phyloP scores from a whole-genome alignment of 2,888 invertebrate species.

The Esperia sulphurella region DNA sequence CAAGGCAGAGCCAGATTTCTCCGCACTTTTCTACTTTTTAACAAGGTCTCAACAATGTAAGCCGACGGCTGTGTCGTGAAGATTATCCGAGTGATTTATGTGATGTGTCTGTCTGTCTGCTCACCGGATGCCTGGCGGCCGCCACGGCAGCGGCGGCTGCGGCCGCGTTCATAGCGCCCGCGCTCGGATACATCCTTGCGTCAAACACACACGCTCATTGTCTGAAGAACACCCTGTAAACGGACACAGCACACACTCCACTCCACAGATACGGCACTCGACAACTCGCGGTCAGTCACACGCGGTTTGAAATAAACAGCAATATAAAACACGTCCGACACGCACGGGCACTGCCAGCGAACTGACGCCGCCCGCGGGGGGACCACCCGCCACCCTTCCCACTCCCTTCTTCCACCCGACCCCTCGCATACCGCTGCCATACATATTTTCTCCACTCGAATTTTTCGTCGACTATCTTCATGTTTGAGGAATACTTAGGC shows the following conservation, averaged over 20 bases:
- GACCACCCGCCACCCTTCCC: constrained; percentile 36
- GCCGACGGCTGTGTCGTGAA: constrained; percentile 10
- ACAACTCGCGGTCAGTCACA: constrained; percentile 56
- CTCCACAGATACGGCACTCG: constrained; percentile 48
- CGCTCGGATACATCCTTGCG: constrained; percentile 89
- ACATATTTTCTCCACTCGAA: constrained; percentile 77
- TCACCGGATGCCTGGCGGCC: constrained; percentile 93
- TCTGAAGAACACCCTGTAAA: constrained; percentile 53
- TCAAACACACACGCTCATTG: constrained; percentile 72
- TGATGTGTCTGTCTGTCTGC: constrained; percentile 32
- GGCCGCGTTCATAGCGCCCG: constrained; percentile 91
- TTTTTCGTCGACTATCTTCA: constrained; percentile 77
- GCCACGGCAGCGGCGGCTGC: constrained; percentile 91
- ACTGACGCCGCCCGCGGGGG: constrained; percentile 53
- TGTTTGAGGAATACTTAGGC: constrained; percentile 76
- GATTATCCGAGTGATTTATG: constrained; percentile 24
- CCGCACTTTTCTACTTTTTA: constrained; percentile 20
- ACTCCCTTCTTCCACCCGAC: constrained; percentile 38
- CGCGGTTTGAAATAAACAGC: constrained; percentile 43
- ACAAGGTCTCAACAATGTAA: constrained; percentile 15
- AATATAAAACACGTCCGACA: constrained; percentile 34
- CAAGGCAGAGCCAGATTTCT: constrained; percentile 14
- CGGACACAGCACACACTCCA: constrained; percentile 69
- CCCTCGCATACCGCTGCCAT: constrained; percentile 65
- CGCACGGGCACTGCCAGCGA: constrained; percentile 47